Conservation (phyloP, 2,113 vertebrate genomes). For the Carassius gibelio region DNA sequence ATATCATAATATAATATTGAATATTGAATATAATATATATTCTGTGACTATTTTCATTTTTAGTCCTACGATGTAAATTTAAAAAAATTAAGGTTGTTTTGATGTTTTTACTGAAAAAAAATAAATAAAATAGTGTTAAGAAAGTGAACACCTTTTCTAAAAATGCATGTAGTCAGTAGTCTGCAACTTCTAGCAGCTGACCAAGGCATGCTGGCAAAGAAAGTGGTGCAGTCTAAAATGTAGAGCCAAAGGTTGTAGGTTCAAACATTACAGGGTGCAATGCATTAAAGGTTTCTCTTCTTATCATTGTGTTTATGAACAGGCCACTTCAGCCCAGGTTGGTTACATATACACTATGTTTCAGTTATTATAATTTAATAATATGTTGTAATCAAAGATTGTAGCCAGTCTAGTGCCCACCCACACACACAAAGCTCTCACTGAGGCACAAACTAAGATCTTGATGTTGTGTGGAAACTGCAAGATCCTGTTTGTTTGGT, state of each 20-base stretch:
- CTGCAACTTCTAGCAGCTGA: too few species aligned
- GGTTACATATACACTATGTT: neutral
- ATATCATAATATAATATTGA: too few species aligned
- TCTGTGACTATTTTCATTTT: neutral
- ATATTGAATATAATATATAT: neutral
- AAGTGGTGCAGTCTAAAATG: neutral
- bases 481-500: conserved; percentile 7
- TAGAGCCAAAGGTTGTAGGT: neutral
- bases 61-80: neutral
- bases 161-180: too few species aligned
- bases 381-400: neutral
- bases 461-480: conserved; percentile 17
- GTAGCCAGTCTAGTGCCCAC: neutral
- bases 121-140: neutral
- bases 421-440: neutral
- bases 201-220: neutral
- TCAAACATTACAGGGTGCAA: neutral
- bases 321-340: neutral
- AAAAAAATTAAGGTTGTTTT: neutral
- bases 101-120: neutral
- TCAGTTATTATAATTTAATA: conserved; percentile 3
- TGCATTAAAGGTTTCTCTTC: neutral
- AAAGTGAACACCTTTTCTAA: neutral
- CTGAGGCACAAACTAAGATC: conserved; percentile 14
- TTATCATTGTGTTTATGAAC: neutral